phyloP scores from a whole-genome alignment of 2,888 invertebrate genomes.

The Margaritifera margaritifera region DNA sequence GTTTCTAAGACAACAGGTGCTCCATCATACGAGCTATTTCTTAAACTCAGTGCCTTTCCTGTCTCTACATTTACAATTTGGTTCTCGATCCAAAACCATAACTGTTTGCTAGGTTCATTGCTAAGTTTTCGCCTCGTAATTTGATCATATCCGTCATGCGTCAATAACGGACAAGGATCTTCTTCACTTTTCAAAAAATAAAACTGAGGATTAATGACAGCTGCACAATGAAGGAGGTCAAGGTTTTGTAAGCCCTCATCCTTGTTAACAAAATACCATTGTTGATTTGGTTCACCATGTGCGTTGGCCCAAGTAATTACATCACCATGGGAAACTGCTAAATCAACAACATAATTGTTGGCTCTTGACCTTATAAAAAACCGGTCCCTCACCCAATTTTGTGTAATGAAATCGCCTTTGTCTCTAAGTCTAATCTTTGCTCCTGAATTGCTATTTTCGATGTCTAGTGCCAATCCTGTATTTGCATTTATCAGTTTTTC shows the following conservation, averaged over 20 bases:
- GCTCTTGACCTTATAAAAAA: too few relatives aligned
- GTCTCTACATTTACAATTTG: slow-evolving; percentile 2
- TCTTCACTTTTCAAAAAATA: slow-evolving; percentile 4
- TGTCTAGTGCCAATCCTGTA: neutral
- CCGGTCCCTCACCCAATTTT: too few relatives aligned
- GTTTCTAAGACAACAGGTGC: neutral
- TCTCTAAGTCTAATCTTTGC: neutral
- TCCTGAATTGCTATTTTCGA: neutral
- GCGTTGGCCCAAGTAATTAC: too few relatives aligned
- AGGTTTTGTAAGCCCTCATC: slow-evolving; percentile 2
- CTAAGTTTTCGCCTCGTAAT: neutral
- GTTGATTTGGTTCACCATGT: neutral
- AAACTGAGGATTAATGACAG: neutral
- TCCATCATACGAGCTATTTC: neutral
- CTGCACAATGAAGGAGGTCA: neutral
- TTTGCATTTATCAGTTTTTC: neutral
- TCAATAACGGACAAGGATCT: slow-evolving; percentile 6
- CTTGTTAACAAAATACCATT: slow-evolving; percentile 1
- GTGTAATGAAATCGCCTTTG: too few relatives aligned
- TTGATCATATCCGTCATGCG: neutral
- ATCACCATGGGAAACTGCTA: too few relatives aligned
- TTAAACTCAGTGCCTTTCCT: neutral
- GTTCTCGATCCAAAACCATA: slow-evolving; percentile 2
- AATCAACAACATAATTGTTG: too few relatives aligned
- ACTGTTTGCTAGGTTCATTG: neutral